These are phyloP conservation scores for Micromys minutus DNA, from an alignment of 2,113 vertebrate genomes.

Conservation along the genomic window DNA sequence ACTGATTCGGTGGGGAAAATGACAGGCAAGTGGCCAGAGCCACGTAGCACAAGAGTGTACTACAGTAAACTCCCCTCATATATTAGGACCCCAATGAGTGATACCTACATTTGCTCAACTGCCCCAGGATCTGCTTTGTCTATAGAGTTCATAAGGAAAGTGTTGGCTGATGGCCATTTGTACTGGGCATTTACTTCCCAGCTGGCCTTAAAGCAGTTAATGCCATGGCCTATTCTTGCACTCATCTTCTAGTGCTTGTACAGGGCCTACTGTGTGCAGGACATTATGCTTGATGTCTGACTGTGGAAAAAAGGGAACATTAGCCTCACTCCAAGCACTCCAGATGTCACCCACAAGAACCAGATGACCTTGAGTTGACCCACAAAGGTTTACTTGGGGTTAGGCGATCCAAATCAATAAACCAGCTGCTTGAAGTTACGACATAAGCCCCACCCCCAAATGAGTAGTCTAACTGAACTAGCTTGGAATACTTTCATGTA, in stretches of 20 bases:
- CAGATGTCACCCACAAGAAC: background rate
- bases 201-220: background rate
- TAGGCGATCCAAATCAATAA: background rate
- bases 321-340: background rate
- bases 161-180: background rate
- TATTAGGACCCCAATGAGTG: background rate
- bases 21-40: no score
- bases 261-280: background rate
- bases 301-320: background rate
- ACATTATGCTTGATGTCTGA: background rate
- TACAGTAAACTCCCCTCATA: background rate
- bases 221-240: background rate
- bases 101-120: background rate
- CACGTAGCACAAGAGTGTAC: background rate
- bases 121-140: background rate
- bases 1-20: background rate
- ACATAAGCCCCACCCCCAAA: background rate
- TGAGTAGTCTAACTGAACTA: background rate
- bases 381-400: background rate
- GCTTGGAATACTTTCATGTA: accelerated
- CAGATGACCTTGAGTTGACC: background rate
- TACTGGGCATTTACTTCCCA: background rate
- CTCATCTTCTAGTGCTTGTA: background rate
- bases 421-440: background rate
- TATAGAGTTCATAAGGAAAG: background rate